A percentile compares a stretch with the other conserved stretches of the same genome.
These are phyloP conservation scores for Brachirus orientalis DNA, from an alignment of 2,113 vertebrate species.

Conservation along the genomic window DNA sequence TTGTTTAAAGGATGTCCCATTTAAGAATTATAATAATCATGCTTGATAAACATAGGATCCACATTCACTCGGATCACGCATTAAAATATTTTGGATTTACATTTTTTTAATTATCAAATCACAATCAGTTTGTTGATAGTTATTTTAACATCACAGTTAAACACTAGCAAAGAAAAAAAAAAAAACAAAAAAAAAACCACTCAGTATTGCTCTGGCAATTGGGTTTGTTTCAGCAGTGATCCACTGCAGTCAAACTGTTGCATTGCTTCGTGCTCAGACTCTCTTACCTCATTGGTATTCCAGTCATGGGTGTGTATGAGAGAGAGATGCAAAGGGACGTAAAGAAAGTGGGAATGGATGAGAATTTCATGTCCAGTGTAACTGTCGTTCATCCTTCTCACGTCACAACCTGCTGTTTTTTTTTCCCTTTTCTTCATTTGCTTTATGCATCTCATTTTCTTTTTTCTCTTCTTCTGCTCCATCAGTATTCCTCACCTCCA, in stretches of 20 bases:
- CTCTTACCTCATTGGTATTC: conserved; percentile 69
- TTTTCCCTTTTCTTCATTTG: conserved; percentile 24
- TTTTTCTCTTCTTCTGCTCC: not conserved
- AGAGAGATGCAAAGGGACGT: conserved; percentile 1
- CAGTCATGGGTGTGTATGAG: conserved; percentile 31
- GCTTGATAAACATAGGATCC: no score
- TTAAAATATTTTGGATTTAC: no score
- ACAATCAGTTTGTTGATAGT: no score
- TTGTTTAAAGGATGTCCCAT: no score
- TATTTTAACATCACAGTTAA: not conserved
- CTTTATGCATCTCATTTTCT: conserved; percentile 15
- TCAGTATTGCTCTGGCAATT: conserved; percentile 35
- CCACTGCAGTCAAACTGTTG: conserved; percentile 80
- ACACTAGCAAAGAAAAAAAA: not conserved
- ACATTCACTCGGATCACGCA: no score
- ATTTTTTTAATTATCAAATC: no score
- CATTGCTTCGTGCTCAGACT: conserved; percentile 76
- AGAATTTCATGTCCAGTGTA: conserved; percentile 25
- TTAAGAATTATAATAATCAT: no score
- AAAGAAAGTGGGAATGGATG: conserved; percentile 37
- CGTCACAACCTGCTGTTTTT: conserved; percentile 24
- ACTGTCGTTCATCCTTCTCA: conserved; percentile 41
- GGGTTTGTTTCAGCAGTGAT: conserved; percentile 52
- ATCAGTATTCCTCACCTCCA: no score
- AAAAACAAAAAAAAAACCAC: no score